Evolutionary conservation across 1,140 invertebrate genomes (phyloP), one percentile per base, ranked within the genome.

Genomic region (Sycophila sp.): DNA sequence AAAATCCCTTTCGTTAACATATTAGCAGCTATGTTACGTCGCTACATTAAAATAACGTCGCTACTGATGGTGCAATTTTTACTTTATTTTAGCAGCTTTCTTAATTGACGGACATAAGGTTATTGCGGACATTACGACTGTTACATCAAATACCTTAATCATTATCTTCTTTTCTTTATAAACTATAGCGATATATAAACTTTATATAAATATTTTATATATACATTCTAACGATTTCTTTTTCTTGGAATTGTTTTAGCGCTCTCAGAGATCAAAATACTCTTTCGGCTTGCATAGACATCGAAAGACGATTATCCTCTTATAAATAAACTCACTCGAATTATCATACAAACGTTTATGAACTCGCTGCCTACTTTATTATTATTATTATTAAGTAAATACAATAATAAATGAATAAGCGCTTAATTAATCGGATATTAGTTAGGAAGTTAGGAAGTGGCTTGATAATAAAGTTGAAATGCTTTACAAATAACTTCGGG

Each of bases 341-440:
- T 72, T 77, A 79, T 80, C 73, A 75, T 81, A 81, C 77, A 81
- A 80, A 73, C 67, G 51, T 71, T 64, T 58, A 34, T 69, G 68
- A 62, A 71, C 49, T n/a, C n/a, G n/a, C n/a, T n/a, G 24, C 38
- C 56, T 67, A 60, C 2, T 38, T 13, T 77, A 38, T 51, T 68
- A 65, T 51, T 55, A 73, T 53, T 30, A 53, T 40, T 24, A 62
- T 73, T 69, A 69, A 69, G 66, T 69, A 69, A n/a, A 69, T 69
- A 60, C 22, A 26, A 59, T 3, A 8, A 30, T 69, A 53, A 69
- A 69, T 69, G 64, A 73, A 67, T 68, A 69, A 53, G 45, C 65
- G 72, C 55, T 62, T 70, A 40, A 49, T 36, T 38, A 69, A 69
- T 60, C 38, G 30, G 53, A 24, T 60, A 53, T 53, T 62, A 51